phyloP scores from a whole-genome alignment of 2,888 invertebrate genomes.

The Andrena marginata region DNA sequence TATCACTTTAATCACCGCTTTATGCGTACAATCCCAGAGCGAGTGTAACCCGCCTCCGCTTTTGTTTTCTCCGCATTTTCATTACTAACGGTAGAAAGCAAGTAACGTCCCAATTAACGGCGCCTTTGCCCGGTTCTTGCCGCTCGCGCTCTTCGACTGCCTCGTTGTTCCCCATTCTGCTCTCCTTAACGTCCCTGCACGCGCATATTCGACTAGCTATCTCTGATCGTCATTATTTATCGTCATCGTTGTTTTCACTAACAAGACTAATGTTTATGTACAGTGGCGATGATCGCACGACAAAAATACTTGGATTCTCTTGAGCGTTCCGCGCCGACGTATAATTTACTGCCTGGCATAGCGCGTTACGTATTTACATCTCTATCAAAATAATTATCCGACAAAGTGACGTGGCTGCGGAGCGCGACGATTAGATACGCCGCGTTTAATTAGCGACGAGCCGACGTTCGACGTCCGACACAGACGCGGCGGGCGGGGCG shows the following conservation, averaged over 20 bases:
- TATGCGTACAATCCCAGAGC: conserved; percentile 11
- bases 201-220: not conserved
- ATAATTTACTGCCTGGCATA: not conserved
- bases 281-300: conserved; percentile 2
- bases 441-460: conserved; percentile 26
- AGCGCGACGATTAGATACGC: conserved; percentile 21
- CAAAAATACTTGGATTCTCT: conserved; percentile 42
- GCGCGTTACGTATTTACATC: conserved; percentile 43
- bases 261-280: conserved; percentile 20
- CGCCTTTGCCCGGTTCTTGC: not conserved
- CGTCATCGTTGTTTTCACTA: conserved; percentile 22
- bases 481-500: not conserved
- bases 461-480: not conserved
- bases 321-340: conserved; percentile 16
- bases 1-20: conserved; percentile 36
- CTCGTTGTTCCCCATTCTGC: not conserved
- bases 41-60: not conserved
- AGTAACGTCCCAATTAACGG: conserved; percentile 35
- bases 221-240: not conserved
- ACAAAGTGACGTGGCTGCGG: conserved; percentile 1
- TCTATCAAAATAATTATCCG: conserved; percentile 50
- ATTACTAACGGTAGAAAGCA: conserved; percentile 17
- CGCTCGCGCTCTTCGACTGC: not conserved
- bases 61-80: conserved; percentile 22
- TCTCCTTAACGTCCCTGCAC: too few relatives aligned